Evolutionary conservation across 2,888 invertebrate genomes (phyloP).

Genomic region (Lamellibrachia satsuma): DNA sequence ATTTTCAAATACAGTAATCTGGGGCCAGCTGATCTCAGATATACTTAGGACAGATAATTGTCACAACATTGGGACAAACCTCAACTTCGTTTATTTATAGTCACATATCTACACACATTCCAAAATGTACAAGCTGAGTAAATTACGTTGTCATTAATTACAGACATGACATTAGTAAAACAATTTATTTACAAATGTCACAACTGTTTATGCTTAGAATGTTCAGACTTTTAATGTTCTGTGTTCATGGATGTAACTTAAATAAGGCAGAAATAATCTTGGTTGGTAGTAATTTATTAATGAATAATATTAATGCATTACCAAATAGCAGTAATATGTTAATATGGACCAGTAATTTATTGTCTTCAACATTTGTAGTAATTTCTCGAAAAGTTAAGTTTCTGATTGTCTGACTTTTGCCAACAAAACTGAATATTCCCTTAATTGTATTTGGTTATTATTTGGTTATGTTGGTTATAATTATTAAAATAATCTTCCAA

Average conservation of each 20-base stretch:
- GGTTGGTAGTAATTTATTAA: not conserved
- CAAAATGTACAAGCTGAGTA: not conserved
- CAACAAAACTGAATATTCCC: not conserved
- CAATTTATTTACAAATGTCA: not conserved
- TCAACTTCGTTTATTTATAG: not conserved
- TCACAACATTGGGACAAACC: not conserved
- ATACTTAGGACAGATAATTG: too few species aligned
- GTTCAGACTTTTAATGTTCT: not conserved
- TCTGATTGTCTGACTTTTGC: not conserved
- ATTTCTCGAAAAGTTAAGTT: not conserved
- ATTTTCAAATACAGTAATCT: too few species aligned
- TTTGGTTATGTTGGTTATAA: not conserved
- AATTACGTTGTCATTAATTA: not conserved
- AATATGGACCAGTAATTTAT: not conserved
- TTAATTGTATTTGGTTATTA: not conserved
- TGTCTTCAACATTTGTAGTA: not conserved
- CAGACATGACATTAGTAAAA: not conserved
- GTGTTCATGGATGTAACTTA: not conserved
- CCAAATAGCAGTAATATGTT: not conserved
- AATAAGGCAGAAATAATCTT: not conserved
- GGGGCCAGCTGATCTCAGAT: too few species aligned
- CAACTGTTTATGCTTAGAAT: not conserved
- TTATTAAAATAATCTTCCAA: not conserved
- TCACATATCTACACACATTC: not conserved
- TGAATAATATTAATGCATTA: not conserved